These are phyloP conservation scores for Dromas ardeola DNA, from an alignment of 2,113 vertebrate species.

Conservation along the genomic window DNA sequence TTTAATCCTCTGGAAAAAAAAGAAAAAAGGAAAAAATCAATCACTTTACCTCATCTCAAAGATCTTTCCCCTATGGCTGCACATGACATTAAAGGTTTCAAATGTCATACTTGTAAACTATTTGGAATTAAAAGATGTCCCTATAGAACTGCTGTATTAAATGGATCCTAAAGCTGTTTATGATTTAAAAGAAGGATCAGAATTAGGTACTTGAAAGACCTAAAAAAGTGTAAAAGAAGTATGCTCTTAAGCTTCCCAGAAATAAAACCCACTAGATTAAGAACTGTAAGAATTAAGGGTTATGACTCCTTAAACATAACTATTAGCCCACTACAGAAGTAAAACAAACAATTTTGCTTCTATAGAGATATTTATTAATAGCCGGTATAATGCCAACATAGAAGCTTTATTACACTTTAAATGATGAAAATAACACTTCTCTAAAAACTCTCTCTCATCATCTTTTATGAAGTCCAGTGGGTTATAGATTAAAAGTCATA, in stretches of 20 bases:
- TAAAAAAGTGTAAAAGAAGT: not conserved
- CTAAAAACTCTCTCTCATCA: not conserved
- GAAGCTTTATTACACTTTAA: not conserved
- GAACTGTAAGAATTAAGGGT: not conserved
- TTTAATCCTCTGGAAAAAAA: not conserved
- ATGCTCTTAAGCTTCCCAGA: not conserved
- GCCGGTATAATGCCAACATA: not conserved
- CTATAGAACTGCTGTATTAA: not conserved
- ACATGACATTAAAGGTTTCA: constrained; percentile 29
- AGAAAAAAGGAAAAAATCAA: not conserved
- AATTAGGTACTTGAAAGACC: not conserved
- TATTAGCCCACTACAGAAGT: not conserved
- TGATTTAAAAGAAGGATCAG: not conserved
- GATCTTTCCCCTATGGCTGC: not conserved
- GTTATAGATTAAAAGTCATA: not conserved
- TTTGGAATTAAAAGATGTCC: not conserved
- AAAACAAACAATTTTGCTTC: not conserved
- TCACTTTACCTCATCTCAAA: not conserved
- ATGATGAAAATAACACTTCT: not conserved
- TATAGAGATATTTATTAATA: not conserved
- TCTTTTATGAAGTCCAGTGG: not conserved
- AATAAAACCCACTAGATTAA: not conserved
- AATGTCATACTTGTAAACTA: constrained; percentile 33
- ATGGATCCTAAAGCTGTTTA: not conserved
- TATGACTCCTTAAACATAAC: not conserved